Conservation (phyloP, 2,888 invertebrate species). For the Syritta pipiens region DNA sequence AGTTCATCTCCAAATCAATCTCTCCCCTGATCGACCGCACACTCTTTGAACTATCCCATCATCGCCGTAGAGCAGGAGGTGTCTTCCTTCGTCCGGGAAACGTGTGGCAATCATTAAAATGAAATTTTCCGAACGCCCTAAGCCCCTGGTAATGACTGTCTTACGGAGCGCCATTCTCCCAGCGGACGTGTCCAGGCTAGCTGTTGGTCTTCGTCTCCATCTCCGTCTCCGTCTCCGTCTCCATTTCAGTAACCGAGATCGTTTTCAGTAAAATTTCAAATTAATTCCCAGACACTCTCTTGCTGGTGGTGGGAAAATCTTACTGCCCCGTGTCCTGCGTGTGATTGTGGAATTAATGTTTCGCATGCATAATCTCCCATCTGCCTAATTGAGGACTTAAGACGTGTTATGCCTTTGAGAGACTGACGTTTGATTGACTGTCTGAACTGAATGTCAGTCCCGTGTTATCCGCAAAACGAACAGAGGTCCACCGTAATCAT, state of each 20-base stretch:
- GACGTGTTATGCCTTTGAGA: slow-evolving; percentile 6
- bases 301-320: not conserved
- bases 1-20: no score
- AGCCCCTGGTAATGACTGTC: slow-evolving; percentile 37
- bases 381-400: slow-evolving; percentile 29
- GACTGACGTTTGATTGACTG: not conserved
- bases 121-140: slow-evolving; percentile 42
- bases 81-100: slow-evolving; percentile 9
- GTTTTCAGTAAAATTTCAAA: slow-evolving; percentile 42
- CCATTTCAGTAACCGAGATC: no score
- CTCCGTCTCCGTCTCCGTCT: no score
- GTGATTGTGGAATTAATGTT: slow-evolving; percentile 37
- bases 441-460: not conserved
- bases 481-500: slow-evolving; percentile 9
- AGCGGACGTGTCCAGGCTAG: slow-evolving; percentile 12
- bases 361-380: slow-evolving; percentile 45
- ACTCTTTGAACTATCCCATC: no score
- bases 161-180: slow-evolving; percentile 18
- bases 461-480: slow-evolving; percentile 15
- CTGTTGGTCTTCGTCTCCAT: no score
- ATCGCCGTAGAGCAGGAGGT: no score
- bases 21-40: no score
- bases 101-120: slow-evolving; percentile 59
- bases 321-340: not conserved
- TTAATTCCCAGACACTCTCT: slow-evolving; percentile 41